Conservation (phyloP, 2,113 vertebrate species). For the Centropus unirufus region DNA sequence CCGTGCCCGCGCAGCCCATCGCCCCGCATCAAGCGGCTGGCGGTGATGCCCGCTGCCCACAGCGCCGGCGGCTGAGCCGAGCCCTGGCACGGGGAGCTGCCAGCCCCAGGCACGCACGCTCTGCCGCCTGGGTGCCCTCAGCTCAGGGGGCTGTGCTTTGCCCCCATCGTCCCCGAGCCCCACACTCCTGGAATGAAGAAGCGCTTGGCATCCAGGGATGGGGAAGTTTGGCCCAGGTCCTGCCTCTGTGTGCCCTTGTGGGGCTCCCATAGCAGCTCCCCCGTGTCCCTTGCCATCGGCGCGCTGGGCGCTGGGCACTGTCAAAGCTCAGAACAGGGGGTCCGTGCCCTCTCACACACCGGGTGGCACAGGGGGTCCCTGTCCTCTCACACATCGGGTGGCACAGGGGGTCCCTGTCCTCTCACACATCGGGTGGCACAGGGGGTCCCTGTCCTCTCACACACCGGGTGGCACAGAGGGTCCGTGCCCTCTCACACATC, state of each 20-base stretch:
- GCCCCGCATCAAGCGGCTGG: background rate
- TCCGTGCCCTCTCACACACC: background rate
- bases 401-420: too few species aligned
- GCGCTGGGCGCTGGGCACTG: background rate
- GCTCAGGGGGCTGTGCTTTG: background rate
- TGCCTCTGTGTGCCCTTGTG: background rate
- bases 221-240: background rate
- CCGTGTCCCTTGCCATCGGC: background rate
- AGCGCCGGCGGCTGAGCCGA: background rate
- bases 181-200: background rate
- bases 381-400: too few species aligned
- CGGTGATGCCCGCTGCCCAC: background rate
- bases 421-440: too few species aligned
- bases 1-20: background rate
- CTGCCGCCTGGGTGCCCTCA: accelerated
- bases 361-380: background rate
- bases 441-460: too few species aligned
- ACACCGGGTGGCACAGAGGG: background rate
- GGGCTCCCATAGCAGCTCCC: background rate
- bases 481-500: background rate
- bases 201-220: background rate
- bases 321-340: background rate
- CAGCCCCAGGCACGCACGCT: background rate
- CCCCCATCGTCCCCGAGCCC: background rate
- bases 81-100: background rate